phyloP scores from a whole-genome alignment of 2,888 invertebrate species.

The Campoletis raptor region DNA sequence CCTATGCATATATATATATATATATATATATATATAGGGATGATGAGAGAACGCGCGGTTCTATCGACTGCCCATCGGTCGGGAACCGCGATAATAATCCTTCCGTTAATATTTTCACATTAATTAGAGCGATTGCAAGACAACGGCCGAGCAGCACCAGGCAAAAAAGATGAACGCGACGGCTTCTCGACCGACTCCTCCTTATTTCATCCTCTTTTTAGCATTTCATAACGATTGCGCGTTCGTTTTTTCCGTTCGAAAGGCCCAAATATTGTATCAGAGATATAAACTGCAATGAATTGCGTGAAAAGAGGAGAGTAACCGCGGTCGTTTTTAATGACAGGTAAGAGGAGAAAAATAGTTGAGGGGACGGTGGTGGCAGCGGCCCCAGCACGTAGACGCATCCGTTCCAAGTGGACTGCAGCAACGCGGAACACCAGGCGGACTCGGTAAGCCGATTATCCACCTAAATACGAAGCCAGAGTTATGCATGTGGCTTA shows the following conservation, averaged over 20 bases:
- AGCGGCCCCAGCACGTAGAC: slow-evolving; percentile 72
- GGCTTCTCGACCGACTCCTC: background rate
- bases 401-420: slow-evolving; percentile 76
- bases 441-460: slow-evolving; percentile 83
- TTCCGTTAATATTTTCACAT: slow-evolving; percentile 82
- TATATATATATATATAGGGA: too few relatives aligned
- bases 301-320: slow-evolving; percentile 60
- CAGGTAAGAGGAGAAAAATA: slow-evolving; percentile 54
- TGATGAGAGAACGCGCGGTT: slow-evolving; percentile 50
- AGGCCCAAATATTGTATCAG: too few relatives aligned
- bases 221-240: background rate
- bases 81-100: slow-evolving; percentile 77
- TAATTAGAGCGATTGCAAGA: slow-evolving; percentile 79
- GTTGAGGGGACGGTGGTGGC: slow-evolving; percentile 49
- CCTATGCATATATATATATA: too few relatives aligned
- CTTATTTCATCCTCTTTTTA: background rate
- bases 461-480: slow-evolving; percentile 85
- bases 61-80: slow-evolving; percentile 84
- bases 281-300: slow-evolving; percentile 36
- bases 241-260: too few relatives aligned
- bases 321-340: slow-evolving; percentile 70
- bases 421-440: slow-evolving; percentile 73
- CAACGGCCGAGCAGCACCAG: slow-evolving; percentile 42
- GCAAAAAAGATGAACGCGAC: background rate
- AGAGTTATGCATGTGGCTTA: slow-evolving; percentile 83